Percentiles rank a stretch among this genome's conserved stretches.
Evolutionary conservation across 2,888 invertebrate genomes (phyloP).

Genomic region (Xestia c-nigrum): DNA sequence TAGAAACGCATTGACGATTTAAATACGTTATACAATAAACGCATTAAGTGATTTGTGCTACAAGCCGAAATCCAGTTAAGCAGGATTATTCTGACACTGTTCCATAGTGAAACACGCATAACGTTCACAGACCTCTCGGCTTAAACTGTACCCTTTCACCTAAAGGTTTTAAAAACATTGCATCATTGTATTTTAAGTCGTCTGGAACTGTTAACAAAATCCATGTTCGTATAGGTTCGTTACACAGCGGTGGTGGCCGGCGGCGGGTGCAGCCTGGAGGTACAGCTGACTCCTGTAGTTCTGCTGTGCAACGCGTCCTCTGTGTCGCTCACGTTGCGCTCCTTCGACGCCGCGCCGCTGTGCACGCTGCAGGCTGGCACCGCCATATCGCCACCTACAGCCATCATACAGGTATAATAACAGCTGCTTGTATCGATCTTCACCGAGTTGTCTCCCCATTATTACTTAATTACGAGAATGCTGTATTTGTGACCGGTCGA

Average conservation of each 20-base stretch:
- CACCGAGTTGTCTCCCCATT: not conserved
- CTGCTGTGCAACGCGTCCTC: conserved; percentile 83
- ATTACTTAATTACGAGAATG: too few relatives aligned
- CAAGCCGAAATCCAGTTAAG: not conserved
- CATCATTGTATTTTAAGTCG: not conserved
- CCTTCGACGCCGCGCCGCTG: conserved; percentile 83
- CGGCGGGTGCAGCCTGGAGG: conserved; percentile 82
- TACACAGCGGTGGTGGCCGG: conserved; percentile 81
- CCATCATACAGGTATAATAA: conserved; percentile 73
- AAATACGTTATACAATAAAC: not conserved
- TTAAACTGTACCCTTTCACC: not conserved
- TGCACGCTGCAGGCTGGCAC: conserved; percentile 81
- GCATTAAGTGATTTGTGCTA: not conserved
- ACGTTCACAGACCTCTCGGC: not conserved
- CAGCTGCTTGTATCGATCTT: not conserved
- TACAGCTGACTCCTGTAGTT: conserved; percentile 78
- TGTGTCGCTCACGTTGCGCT: conserved; percentile 79
- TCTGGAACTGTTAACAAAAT: not conserved
- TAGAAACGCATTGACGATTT: not conserved
- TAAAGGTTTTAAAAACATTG: not conserved
- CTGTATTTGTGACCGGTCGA: not conserved
- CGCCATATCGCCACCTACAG: conserved; percentile 79
- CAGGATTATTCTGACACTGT: not conserved
- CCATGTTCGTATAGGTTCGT: conserved; percentile 62
- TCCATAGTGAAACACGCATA: not conserved